Evolutionary conservation across 2,888 invertebrate genomes (phyloP).

Genomic region (Ditula angustiorana): DNA sequence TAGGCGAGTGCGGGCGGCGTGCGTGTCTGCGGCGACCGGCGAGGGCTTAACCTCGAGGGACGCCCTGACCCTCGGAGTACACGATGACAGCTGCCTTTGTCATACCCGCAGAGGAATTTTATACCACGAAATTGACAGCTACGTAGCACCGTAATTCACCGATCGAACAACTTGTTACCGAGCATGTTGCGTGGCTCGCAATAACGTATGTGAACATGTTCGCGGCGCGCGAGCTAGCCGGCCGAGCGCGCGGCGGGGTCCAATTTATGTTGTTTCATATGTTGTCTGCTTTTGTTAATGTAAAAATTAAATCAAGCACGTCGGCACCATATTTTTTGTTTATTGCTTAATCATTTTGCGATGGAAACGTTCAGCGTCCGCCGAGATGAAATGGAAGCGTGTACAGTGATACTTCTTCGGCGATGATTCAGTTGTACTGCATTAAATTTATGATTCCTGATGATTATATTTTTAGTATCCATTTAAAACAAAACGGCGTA

Average conservation of each 20-base stretch:
- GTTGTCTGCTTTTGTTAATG: constrained; percentile 81
- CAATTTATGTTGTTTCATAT: constrained; percentile 78
- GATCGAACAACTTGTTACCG: constrained; percentile 65
- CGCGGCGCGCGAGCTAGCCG: constrained; percentile 61
- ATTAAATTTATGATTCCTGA: not conserved
- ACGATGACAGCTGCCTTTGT: constrained; percentile 82
- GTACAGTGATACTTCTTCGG: not conserved
- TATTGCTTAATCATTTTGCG: constrained; percentile 40
- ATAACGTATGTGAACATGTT: constrained; percentile 72
- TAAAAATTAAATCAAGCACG: constrained; percentile 73
- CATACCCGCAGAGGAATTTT: constrained; percentile 77
- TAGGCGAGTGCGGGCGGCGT: constrained; percentile 73
- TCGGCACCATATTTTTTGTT: constrained; percentile 40
- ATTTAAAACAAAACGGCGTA: not conserved
- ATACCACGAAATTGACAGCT: constrained; percentile 81
- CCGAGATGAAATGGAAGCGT: constrained; percentile 16
- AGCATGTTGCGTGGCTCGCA: constrained; percentile 68
- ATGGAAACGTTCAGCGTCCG: constrained; percentile 8
- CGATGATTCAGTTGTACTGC: not conserved
- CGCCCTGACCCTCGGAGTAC: constrained; percentile 72
- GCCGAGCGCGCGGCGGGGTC: constrained; percentile 69
- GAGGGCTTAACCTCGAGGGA: constrained; percentile 80
- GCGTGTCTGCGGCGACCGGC: constrained; percentile 74
- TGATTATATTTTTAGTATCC: not conserved
- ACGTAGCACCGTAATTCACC: constrained; percentile 71